phyloP scores from a whole-genome alignment of 2,797 vertebrate genomes.

The Salarias fasciatus region DNA sequence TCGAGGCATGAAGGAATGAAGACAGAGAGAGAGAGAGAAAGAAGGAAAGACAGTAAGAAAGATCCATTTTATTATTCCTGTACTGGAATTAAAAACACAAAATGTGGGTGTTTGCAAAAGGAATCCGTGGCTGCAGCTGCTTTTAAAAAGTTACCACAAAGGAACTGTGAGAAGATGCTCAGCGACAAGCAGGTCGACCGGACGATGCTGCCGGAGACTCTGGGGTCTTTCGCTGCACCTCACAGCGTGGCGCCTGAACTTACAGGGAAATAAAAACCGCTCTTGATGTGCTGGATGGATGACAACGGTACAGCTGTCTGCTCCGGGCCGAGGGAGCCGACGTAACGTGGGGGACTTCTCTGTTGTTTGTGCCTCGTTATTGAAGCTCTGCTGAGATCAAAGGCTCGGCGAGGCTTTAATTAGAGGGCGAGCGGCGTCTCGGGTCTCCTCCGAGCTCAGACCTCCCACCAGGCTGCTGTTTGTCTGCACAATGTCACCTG shows the following conservation, averaged over 20 bases:
- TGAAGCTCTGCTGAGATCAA: slow-evolving; percentile 75
- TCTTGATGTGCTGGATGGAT: slow-evolving; percentile 70
- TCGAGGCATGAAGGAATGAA: slow-evolving; percentile 40
- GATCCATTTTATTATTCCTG: too few species aligned
- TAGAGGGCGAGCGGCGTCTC: slow-evolving; percentile 67
- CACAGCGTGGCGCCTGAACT: slow-evolving; percentile 46
- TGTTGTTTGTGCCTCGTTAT: slow-evolving; percentile 71
- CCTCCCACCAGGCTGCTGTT: slow-evolving; percentile 63
- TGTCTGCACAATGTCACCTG: slow-evolving; percentile 59
- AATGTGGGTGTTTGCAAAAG: slow-evolving; percentile 4
- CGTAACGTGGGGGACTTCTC: slow-evolving; percentile 55
- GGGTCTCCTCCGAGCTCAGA: slow-evolving; percentile 62
- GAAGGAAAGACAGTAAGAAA: too few species aligned
- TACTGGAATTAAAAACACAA: neutral
- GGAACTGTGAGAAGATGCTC: slow-evolving; percentile 11
- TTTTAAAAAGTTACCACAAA: slow-evolving; percentile 10
- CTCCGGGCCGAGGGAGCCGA: slow-evolving; percentile 43
- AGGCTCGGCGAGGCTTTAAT: slow-evolving; percentile 73
- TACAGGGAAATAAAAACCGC: slow-evolving; percentile 50
- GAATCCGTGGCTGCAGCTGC: neutral
- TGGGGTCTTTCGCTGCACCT: slow-evolving; percentile 18
- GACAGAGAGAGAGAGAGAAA: slow-evolving; percentile 31
- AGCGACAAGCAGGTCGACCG: slow-evolving; percentile 25
- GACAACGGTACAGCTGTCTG: slow-evolving; percentile 71
- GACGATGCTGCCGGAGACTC: slow-evolving; percentile 47